Conservation (phyloP, 1,140 invertebrate genomes). For the Psilanteris sp. region DNA sequence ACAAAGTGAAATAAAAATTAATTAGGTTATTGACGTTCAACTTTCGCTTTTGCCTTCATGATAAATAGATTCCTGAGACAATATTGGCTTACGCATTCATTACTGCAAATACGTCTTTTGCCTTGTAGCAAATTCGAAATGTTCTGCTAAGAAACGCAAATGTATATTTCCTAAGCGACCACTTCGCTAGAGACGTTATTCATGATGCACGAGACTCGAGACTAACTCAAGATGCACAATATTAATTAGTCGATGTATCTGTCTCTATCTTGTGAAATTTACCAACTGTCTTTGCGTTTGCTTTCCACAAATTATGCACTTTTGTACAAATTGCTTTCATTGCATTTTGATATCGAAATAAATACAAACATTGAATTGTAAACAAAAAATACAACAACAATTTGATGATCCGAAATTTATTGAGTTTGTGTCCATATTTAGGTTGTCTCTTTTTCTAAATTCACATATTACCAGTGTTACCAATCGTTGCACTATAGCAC, state of each 20-base stretch:
- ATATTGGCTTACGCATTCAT: conserved; percentile 27
- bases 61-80: conserved; percentile 52
- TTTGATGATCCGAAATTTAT: no score
- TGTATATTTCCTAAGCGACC: conserved; percentile 4
- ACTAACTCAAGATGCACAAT: conserved; percentile 22
- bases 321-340: no score
- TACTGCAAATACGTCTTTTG: conserved; percentile 16
- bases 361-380: no score
- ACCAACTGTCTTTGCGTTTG: background rate
- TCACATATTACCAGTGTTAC: no score
- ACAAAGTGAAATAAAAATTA: background rate
- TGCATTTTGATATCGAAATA: no score
- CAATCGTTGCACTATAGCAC: no score
- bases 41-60: conserved; percentile 44
- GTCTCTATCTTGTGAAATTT: conserved; percentile 12
- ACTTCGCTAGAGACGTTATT: conserved; percentile 16
- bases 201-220: conserved; percentile 29
- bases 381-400: no score
- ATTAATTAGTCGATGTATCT: conserved; percentile 25
- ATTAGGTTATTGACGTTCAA: conserved; percentile 35
- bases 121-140: conserved; percentile 10
- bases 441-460: no score
- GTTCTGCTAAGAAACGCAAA: conserved; percentile 22
- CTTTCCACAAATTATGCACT: background rate
- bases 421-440: no score